Evolutionary conservation across 2,888 invertebrate genomes (phyloP), one percentile per base, ranked within the genome.

Genomic region (Nemotelus nigrinus): DNA sequence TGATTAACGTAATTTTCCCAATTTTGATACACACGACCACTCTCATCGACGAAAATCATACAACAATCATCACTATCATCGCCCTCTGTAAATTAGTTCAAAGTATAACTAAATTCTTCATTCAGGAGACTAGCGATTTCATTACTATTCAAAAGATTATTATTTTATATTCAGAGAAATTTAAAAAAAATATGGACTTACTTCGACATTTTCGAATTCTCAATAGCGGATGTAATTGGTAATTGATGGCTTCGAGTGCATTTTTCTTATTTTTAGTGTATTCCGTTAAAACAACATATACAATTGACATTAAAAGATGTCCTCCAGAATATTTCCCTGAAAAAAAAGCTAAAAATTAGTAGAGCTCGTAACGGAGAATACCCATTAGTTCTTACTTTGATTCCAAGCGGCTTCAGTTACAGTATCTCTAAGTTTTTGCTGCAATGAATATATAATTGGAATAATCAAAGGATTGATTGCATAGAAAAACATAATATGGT

Each of bases 11-110:
- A 89, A 7, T 85, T 82, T 0, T 80, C 77, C 89, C 89, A 90
- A 78, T 85, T 85, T 78, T 85, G 80, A 81, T 90, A 90, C 1
- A 88, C 88, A 3, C 89, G 85, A 1, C 85, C 85, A 2, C 82
- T 80, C 83, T 86, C 82, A 83, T 88, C 85, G 80, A 86, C 79
- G 82, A 83, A 84, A 80, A 87, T 76, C 84, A 86, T 85, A 76
- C 87, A 87, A 63, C 86, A 85, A 44, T 82, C 43, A 2, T 77
- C 76, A 55, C 83, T 85, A 65, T 84, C 81, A 25, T 80, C 79
- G 0, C 68, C 5, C 2, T 78, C 82, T 81, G 48, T 43, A 50
- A 45, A 5, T n/a, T 25, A 25, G 25, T 25, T 25, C 25, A 25
- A 25, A 25, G 25, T 25, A 25, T 25, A 25, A 25, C 25, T 25